Percentiles rank a stretch among this genome's conserved stretches.
Evolutionary conservation across 2,888 invertebrate species (phyloP).

Genomic region (Scaeva pyrastri): DNA sequence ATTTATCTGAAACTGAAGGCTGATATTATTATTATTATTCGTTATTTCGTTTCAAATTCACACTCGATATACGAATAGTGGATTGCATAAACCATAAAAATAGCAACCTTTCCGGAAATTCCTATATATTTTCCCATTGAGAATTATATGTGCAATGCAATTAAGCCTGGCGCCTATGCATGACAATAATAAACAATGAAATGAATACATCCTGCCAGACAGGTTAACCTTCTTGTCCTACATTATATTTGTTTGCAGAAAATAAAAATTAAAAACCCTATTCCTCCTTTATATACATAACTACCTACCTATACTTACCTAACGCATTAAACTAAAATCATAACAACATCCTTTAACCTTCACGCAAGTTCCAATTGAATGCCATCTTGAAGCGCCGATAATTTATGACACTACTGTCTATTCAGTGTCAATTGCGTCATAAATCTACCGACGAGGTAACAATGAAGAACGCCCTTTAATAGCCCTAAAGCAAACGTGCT

Average conservation of each 20-base stretch:
- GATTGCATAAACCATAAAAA: constrained; percentile 29
- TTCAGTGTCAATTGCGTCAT: constrained; percentile 79
- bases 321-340: constrained; percentile 65
- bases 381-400: constrained; percentile 79
- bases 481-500: constrained; percentile 37
- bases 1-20: not conserved
- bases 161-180: constrained; percentile 50
- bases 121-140: not conserved
- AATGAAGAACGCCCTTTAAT: constrained; percentile 39
- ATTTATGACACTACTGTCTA: constrained; percentile 81
- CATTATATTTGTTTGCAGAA: not conserved
- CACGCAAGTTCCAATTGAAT: constrained; percentile 28
- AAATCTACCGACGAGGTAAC: constrained; percentile 78
- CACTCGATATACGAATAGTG: no score
- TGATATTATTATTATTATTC: no score
- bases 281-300: not conserved
- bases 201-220: constrained; percentile 66
- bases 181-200: constrained; percentile 48
- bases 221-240: constrained; percentile 50
- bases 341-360: constrained; percentile 46
- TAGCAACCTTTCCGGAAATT: constrained; percentile 22
- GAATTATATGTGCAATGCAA: not conserved
- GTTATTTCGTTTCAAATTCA: not conserved
- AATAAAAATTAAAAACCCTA: constrained; percentile 1
- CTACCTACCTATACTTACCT: no score